A percentile compares a stretch with the other conserved stretches of the same genome.
Conservation (phyloP, 2,888 invertebrate genomes). For the Eupithecia pulchellata region DNA sequence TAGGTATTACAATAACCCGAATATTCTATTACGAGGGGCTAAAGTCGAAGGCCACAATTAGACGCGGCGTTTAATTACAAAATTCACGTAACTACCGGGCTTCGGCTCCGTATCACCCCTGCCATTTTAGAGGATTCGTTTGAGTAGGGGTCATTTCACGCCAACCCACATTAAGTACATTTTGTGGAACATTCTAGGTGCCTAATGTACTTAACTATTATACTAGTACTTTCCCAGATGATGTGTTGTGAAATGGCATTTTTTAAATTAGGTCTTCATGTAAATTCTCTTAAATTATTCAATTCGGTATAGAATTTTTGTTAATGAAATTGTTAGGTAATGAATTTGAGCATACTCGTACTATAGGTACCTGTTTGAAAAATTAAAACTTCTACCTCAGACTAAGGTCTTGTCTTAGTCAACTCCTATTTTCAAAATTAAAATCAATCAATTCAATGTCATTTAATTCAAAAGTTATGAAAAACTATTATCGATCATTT, state of each 20-base stretch:
- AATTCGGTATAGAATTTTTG: no score
- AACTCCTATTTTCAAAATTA: no score
- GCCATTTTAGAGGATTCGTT: conserved; percentile 78
- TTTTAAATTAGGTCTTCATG: no score
- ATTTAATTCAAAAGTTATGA: no score
- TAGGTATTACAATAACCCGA: conserved; percentile 40
- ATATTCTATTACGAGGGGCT: conserved; percentile 62
- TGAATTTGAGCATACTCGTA: no score
- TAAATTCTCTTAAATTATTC: no score
- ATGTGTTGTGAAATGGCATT: no score
- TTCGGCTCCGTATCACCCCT: conserved; percentile 77
- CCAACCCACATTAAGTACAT: not conserved
- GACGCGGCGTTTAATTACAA: conserved; percentile 83
- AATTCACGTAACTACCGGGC: conserved; percentile 79
- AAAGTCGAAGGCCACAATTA: conserved; percentile 79
- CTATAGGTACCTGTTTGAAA: not conserved
- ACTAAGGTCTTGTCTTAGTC: no score
- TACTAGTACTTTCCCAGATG: no score
- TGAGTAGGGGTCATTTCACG: conserved; percentile 33
- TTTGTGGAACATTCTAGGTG: not conserved
- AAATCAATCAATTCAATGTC: no score
- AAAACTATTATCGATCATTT: no score
- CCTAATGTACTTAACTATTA: not conserved
- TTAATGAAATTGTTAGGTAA: no score
- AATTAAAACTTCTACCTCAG: not conserved